Base-by-base conservation (phyloP, 2,113 vertebrate genomes). In the Proteles cristata region DNA sequence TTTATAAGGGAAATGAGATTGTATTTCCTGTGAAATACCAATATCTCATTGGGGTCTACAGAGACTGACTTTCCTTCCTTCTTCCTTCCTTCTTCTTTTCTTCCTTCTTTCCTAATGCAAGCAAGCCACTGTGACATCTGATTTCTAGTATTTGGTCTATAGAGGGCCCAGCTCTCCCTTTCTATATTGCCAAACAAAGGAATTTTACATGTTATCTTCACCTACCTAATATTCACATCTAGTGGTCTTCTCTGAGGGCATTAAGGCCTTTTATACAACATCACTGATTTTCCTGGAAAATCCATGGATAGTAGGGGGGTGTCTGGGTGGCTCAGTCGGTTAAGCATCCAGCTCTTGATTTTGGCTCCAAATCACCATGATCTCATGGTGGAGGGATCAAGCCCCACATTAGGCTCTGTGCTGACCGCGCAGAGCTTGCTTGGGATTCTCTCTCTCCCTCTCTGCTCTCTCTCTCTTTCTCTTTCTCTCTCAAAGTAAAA, bases 191-290 rank as follows among this genome's bases (percentile, higher is more conserved):
- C 90, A 97, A 94, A 69, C 6, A 68, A 66, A 50, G 35, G 45
- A 71, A 26, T 83, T 90, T 94, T 35, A 92, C 55, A 92, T 79
- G 58, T 69, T 93, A 45, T 73, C 33, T 87, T 87, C 43, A 26
- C 74, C 50, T 88, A 45, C 74, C 43, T 93, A 23, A 33, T 39
- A 33, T 3, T 83, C 43, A 81, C 2, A 84, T 3, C 21, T 63
- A 76, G 17, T 21, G 55, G 23, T 85, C 92, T 88, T 84, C 26
- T 88, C 74, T 93, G 55, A 81, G 58, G n/a, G 11, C 14, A 76
- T 71, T 12, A 65, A 88, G 4, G 10, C 3, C 53, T 76, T 94
- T 87, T 83, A 15, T 16, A 74, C 19, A 63, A n/a, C 50, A 43
- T 71, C 53, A 25, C 33, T 48, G 43, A 90, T 10, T 17, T 53